Evolutionary conservation across 2,113 vertebrate genomes (phyloP), one percentile per base, ranked within the genome.

Genomic region (Triplophysa tibetana): DNA sequence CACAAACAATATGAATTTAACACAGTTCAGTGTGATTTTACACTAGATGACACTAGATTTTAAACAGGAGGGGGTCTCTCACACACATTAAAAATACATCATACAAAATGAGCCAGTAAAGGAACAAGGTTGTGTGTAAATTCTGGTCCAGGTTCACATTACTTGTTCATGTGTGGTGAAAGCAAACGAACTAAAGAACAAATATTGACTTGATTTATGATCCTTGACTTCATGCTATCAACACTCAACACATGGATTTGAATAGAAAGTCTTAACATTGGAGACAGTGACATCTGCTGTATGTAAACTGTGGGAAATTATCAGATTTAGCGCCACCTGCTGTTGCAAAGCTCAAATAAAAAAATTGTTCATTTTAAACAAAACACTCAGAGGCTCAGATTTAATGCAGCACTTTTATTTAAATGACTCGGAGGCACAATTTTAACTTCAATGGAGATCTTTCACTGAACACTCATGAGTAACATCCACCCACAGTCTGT

Each of bases 391-490:
- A 16, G 0, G 9, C 56, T 77, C 0, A 21, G 19, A 26, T 77
- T 80, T 80, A 79, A 73, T 90, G 90, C 82, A 92, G 88, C 85
- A 90, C 81, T 90, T 92, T 93, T 89, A 90, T 88, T 86, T 88
- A 84, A 80, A 85, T 90, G 87, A 91, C 86, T 88, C 72, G 88
- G 87, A 93, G 91, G 90, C 90, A 92, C 91, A 89, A 77, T 86
- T 89, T 90, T 84, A 85, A 83, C 87, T 85, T 87, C 88, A 88
- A 89, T 85, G 88, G 84, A 86, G 89, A 89, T 58, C 65, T 79
- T 89, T 79, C 52, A 83, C 87, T 88, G 85, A 3, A 74, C 45
- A 60, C 80, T 67, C 85, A 88, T 70, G 86, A 82, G 78, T 81
- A 85, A 85, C 82, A 80, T 85, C 78, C 82, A 85, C 81, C 73